These are phyloP conservation scores for Brachyalestes nurse DNA, from an alignment of 2,797 vertebrate genomes.

Conservation along the genomic window DNA sequence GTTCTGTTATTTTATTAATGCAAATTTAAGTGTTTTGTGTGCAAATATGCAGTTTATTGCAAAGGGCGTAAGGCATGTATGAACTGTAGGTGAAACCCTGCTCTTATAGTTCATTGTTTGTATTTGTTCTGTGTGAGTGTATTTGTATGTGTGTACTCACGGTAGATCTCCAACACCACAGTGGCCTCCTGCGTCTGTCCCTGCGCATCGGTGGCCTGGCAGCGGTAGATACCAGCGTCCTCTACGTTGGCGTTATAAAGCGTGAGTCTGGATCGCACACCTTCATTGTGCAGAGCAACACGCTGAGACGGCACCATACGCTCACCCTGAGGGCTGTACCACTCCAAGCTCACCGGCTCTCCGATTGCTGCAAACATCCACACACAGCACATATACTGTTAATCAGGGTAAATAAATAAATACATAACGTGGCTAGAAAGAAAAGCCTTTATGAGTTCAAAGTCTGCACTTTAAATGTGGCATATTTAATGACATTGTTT, in stretches of 20 bases:
- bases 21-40: no score
- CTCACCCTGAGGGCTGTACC: slow-evolving; percentile 96
- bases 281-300: slow-evolving; percentile 90
- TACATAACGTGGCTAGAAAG: no score
- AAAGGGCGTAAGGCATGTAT: not conserved
- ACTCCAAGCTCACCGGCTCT: slow-evolving; percentile 91
- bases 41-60: no score
- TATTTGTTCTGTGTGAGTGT: not conserved
- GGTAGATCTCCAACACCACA: slow-evolving; percentile 96
- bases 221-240: slow-evolving; percentile 96
- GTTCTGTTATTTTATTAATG: no score
- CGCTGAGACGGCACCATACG: slow-evolving; percentile 87
- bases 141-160: slow-evolving; percentile 77
- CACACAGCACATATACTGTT: not conserved
- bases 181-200: slow-evolving; percentile 93
- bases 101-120: not conserved
- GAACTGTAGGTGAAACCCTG: not conserved
- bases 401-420: no score
- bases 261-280: slow-evolving; percentile 88
- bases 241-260: slow-evolving; percentile 96
- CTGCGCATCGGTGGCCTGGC: slow-evolving; percentile 88
- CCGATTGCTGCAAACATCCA: slow-evolving; percentile 83
- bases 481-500: no score
- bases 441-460: no score
- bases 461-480: no score